phyloP scores from a whole-genome alignment of 2,113 vertebrate genomes.

The Atlantisia rogersi region DNA sequence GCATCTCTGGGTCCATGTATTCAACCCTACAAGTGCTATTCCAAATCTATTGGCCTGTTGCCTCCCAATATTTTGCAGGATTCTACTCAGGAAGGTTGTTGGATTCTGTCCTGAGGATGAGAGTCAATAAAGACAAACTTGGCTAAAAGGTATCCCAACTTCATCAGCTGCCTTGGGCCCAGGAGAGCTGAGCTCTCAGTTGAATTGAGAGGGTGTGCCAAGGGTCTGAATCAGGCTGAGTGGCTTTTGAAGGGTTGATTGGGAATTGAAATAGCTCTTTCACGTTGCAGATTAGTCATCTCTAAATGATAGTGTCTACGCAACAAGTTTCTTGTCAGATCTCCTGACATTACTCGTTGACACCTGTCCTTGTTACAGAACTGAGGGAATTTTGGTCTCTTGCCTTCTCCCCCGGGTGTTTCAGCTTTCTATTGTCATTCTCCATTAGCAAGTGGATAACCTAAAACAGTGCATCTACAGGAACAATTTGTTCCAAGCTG shows the following conservation, averaged over 20 bases:
- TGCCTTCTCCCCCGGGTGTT: not conserved
- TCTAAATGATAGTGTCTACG: not conserved
- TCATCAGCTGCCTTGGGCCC: not conserved
- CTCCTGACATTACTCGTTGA: not conserved
- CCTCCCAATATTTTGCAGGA: not conserved
- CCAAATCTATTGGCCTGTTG: not conserved
- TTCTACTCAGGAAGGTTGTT: not conserved
- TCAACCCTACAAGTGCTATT: not conserved
- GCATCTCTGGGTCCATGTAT: not conserved
- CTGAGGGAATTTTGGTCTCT: not conserved
- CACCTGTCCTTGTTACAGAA: not conserved
- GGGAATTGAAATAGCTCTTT: conserved; percentile 29
- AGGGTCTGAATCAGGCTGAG: not conserved
- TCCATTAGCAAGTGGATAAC: not conserved
- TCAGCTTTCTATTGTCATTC: conserved; percentile 9
- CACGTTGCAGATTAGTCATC: conserved; percentile 16
- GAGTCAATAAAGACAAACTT: not conserved
- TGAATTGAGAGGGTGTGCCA: not conserved
- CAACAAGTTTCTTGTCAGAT: not conserved
- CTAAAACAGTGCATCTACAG: not conserved
- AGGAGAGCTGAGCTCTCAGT: not conserved
- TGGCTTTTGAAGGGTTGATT: conserved; percentile 15
- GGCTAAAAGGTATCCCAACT: not conserved
- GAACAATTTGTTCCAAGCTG: conserved; percentile 41
- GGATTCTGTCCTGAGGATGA: not conserved